Base-by-base conservation (phyloP, 2,797 vertebrate species). In the Petrocephalus sullivani region DNA sequence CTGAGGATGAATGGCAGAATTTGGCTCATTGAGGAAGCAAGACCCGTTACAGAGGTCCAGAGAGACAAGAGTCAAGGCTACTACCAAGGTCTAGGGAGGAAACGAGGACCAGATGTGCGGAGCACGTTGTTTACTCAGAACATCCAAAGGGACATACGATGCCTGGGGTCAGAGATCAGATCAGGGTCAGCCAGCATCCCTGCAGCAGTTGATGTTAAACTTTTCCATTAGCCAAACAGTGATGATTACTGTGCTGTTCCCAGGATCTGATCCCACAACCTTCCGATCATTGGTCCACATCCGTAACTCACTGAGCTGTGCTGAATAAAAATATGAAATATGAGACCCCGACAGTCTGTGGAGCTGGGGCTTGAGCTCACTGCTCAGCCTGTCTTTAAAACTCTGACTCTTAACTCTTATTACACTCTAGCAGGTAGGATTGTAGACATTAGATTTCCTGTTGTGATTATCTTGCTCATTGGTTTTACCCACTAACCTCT, bases 1-100 rank as follows among this genome's bases (percentile, higher is more conserved):
- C 93, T 89, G 84, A 89, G 53, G n/a, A 78, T 57, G 51, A 81
- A 53, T 92, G 90, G 92, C 91, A 89, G 89, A 90, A 88, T 91
- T 93, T 89, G 90, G 90, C 90, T 89, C 87, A 91, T 90, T 64
- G 60, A 64, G 10, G 23, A 67, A 93, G 93, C 90, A 93, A 92
- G 64, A 86, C 89, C 14, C 57, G 60, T 54, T 41, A 46, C 71
- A 3, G 85, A 53, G 57, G 28, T 83, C 21, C 78, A 51, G 23
- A 37, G 16, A 14, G 46, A 21, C 57, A 71, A 23, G 4, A 53
- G 58, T 41, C 56, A 58, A 54, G 16, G 53, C 23, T 37, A 4
- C 28, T 19, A 14, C 51, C 83, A 58, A 8, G 78, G 86, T 89
- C 51, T 82, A 21, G 8, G 67, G 57, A 54, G 88, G 86, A 84